These are phyloP conservation scores for Pseudonaja textilis DNA, from an alignment of 2,113 vertebrate genomes.

Conservation along the genomic window DNA sequence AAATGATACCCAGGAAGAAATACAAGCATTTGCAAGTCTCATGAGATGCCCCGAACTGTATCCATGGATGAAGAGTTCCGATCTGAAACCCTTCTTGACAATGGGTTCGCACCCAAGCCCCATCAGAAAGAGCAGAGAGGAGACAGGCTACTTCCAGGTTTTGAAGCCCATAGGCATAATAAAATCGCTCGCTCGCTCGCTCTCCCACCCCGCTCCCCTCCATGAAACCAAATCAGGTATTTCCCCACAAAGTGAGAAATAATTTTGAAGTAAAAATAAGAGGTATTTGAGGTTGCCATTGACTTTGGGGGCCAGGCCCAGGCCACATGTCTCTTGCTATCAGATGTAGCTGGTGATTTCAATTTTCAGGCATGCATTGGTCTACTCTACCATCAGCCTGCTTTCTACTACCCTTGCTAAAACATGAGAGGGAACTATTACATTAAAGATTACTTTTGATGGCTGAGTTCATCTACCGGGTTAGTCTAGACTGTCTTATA, in stretches of 20 bases:
- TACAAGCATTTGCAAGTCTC: conserved; percentile 63
- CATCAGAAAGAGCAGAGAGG: background rate
- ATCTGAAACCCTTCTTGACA: conserved; percentile 57
- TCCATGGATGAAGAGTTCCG: conserved; percentile 58
- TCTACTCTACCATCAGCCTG: background rate
- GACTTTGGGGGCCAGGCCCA: background rate
- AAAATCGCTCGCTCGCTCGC: too few species aligned
- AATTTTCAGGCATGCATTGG: background rate
- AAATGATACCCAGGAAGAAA: conserved; percentile 64
- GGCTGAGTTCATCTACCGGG: background rate
- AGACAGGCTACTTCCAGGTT: conserved; percentile 6
- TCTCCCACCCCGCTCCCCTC: too few species aligned
- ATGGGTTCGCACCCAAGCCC: background rate
- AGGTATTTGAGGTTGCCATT: background rate
- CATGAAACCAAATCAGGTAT: background rate
- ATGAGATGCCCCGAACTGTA: conserved; percentile 58
- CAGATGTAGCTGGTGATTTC: background rate
- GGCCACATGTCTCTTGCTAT: background rate
- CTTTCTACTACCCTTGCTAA: conserved; percentile 15
- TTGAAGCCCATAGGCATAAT: background rate
- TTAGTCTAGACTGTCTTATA: background rate
- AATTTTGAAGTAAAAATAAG: background rate
- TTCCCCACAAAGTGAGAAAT: background rate
- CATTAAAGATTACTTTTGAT: background rate
- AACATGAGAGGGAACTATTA: background rate